Evolutionary conservation across 2,797 vertebrate species (phyloP).

Genomic region (Dipus sagitta): DNA sequence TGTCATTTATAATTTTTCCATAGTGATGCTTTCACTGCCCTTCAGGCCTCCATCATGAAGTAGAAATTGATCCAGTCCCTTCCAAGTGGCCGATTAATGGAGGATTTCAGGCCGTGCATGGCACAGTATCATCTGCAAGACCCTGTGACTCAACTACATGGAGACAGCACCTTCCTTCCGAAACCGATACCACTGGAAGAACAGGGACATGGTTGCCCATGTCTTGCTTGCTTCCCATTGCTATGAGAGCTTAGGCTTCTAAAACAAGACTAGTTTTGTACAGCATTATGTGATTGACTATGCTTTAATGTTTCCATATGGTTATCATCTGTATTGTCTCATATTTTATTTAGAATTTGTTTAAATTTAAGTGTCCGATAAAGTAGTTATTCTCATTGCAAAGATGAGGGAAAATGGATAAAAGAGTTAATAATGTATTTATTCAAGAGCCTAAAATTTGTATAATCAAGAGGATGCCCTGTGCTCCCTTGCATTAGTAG

Average conservation of each 20-base stretch:
- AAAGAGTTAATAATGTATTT: not conserved
- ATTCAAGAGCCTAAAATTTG: not conserved
- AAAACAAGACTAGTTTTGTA: not conserved
- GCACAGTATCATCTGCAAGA: not conserved
- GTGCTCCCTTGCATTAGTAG: not conserved
- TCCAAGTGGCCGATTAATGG: not conserved
- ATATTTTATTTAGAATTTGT: not conserved
- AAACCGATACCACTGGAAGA: not conserved
- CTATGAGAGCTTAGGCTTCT: not conserved
- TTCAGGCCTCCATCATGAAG: not conserved
- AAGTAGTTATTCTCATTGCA: not conserved
- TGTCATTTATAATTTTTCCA: constrained; percentile 16
- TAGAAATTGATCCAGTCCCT: not conserved
- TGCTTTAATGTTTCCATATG: not conserved
- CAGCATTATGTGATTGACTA: not conserved
- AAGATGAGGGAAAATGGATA: not conserved
- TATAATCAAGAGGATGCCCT: not conserved
- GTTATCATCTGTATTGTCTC: not conserved
- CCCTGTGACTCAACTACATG: not conserved
- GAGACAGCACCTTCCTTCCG: not conserved
- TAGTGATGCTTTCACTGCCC: not conserved
- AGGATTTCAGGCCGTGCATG: not conserved
- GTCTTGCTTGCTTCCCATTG: not conserved
- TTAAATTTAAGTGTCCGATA: not conserved
- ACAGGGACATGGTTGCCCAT: not conserved